Base-by-base conservation (phyloP, 2,888 invertebrate genomes). In the Stenchaetothrips biformis region DNA sequence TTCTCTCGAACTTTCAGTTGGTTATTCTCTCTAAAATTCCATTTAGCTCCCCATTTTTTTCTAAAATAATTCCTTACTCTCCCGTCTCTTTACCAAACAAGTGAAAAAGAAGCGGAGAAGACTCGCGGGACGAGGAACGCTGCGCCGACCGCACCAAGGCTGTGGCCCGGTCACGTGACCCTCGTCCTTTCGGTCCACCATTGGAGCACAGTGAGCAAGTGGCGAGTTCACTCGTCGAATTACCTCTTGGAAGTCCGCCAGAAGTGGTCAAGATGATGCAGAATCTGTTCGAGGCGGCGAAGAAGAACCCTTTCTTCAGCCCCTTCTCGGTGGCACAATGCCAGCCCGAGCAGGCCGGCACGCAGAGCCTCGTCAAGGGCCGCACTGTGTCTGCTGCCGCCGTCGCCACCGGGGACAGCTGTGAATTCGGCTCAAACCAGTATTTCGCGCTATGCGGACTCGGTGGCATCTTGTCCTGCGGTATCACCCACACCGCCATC, bases 401-500 rank as follows among this genome's bases (percentile, higher is more conserved):
- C 4, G 80, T 82, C 49, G 80, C 83, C 2, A 81, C 83, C 18
- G 83, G 82, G 21, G 83, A 84, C 27, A 83, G 83, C 77, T 83
- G 87, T 83, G 92, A 92, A 86, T 93, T 93, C 88, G 94, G 92
- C 83, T 93, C 93, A 82, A 87, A 86, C 81, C 93, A 94, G 87
- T 96, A 91, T 87, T 96, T 93, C 85, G 89, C 90, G 79, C 88
- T 94, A 48, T 96, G 96, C 86, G 93, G 91, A 67, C 87, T 92
- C 82, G 96, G 96, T 81, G 96, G 96, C 82, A 90, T 94, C 80
- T 85, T 92, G 48, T 94, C 95, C 21, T 96, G 96, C 87, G 96
- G 96, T 79, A 85, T 91, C 82, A 96, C 96, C 18, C 96, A 96
- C 87, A 92, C 94, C 16, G 90, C 93, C 83, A 91, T 96, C 79